These are phyloP conservation scores for Latrodectus hesperus DNA, from an alignment of 2,888 invertebrate species.

Conservation along the genomic window DNA sequence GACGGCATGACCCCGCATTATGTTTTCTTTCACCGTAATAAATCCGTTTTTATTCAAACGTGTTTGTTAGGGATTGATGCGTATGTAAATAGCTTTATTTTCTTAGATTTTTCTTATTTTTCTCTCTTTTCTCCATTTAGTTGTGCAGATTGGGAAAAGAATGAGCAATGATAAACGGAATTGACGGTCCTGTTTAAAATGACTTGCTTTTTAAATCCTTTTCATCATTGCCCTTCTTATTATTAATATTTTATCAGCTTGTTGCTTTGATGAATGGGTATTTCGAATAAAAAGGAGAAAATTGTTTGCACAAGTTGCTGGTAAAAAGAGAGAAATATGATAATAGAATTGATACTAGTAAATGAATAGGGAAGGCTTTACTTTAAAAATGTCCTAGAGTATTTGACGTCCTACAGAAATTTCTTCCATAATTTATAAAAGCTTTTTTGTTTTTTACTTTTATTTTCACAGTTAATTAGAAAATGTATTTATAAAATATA, in stretches of 20 bases:
- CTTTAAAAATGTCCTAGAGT: no score
- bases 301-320: no score
- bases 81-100: constrained; percentile 59
- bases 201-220: constrained; percentile 13
- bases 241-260: constrained; percentile 14
- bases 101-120: constrained; percentile 5
- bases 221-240: constrained; percentile 23
- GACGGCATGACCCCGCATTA: constrained; percentile 60
- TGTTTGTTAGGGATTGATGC: constrained; percentile 61
- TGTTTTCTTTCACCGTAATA: constrained; percentile 63
- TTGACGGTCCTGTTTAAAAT: background rate
- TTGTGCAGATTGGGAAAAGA: constrained; percentile 28
- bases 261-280: background rate
- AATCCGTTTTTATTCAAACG: constrained; percentile 64
- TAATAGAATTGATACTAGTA: no score
- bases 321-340: no score
- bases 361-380: no score
- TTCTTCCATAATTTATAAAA: no score
- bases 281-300: no score
- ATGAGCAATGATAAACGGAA: constrained; percentile 58
- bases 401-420: no score
- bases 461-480: no score
- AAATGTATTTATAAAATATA: no score
- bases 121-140: constrained; percentile 8
- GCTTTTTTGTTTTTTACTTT: no score